Percentiles rank a stretch among this genome's conserved stretches.
These are phyloP conservation scores for Tachypleus tridentatus DNA, from an alignment of 1,140 invertebrate genomes.

Conservation along the genomic window DNA sequence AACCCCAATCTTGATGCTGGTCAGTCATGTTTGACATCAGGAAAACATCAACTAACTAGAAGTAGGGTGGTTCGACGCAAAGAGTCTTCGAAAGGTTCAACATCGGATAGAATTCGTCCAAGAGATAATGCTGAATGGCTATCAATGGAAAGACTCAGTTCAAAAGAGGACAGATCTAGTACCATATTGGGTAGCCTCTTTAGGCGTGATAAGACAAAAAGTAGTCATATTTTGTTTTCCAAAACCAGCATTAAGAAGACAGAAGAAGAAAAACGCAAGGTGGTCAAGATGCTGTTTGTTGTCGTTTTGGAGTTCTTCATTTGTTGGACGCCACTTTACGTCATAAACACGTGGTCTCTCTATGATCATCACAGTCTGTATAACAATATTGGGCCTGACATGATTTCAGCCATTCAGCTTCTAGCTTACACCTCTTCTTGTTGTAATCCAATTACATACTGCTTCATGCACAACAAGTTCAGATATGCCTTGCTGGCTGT, in stretches of 20 bases:
- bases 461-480: conserved; percentile 43
- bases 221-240: neutral
- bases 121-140: too few relatives aligned
- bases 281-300: conserved; percentile 43
- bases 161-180: too few relatives aligned
- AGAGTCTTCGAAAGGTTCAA: too few relatives aligned
- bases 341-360: conserved; percentile 36
- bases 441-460: conserved; percentile 44
- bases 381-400: conserved; percentile 17
- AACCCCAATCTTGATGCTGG: too few relatives aligned
- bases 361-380: conserved; percentile 30
- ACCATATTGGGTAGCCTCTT: too few relatives aligned
- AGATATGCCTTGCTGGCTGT: conserved; percentile 16
- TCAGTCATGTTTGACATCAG: too few relatives aligned
- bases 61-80: too few relatives aligned
- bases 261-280: conserved; percentile 30
- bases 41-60: too few relatives aligned
- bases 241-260: conserved; percentile 20
- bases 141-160: too few relatives aligned
- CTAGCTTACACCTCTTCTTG: conserved; percentile 40
- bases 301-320: conserved; percentile 43
- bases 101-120: too few relatives aligned
- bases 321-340: conserved; percentile 43
- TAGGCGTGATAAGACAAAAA: too few relatives aligned
- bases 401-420: conserved; percentile 36